Conservation (phyloP, 2,113 vertebrate genomes). For the Nannospalax galili region DNA sequence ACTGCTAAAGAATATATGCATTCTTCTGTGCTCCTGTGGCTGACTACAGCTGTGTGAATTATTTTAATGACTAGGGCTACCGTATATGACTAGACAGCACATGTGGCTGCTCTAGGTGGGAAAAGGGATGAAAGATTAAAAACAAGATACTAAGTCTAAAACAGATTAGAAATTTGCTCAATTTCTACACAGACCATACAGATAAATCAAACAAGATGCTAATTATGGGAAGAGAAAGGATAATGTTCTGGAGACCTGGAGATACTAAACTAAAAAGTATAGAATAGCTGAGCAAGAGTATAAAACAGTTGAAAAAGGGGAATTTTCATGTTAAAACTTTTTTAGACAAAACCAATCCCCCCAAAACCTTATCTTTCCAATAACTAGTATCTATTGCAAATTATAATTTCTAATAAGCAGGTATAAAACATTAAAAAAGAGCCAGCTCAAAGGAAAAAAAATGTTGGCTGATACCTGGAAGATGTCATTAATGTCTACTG, state of each 20-base stretch:
- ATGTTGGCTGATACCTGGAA: constrained; percentile 89
- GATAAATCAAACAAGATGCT: constrained; percentile 22
- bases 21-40: neutral
- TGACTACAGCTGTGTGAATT: neutral
- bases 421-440: neutral
- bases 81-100: neutral
- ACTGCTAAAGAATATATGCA: neutral
- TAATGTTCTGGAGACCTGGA: neutral
- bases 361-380: constrained; percentile 26
- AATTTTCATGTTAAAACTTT: constrained; percentile 25
- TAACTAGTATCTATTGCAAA: neutral
- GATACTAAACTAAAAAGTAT: neutral
- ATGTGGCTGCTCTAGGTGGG: neutral
- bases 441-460: neutral
- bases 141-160: constrained; percentile 9
- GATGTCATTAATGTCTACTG: constrained; percentile 96
- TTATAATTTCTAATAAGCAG: constrained; percentile 41
- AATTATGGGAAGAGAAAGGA: neutral
- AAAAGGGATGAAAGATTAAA: constrained; percentile 9
- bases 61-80: neutral
- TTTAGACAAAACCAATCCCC: constrained; percentile 11
- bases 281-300: neutral
- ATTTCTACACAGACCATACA: neutral
- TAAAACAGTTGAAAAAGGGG: neutral
- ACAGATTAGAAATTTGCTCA: constrained; percentile 16